These are phyloP conservation scores for Aphaenogaster floridana DNA, from an alignment of 1,140 invertebrate species.

Conservation along the genomic window DNA sequence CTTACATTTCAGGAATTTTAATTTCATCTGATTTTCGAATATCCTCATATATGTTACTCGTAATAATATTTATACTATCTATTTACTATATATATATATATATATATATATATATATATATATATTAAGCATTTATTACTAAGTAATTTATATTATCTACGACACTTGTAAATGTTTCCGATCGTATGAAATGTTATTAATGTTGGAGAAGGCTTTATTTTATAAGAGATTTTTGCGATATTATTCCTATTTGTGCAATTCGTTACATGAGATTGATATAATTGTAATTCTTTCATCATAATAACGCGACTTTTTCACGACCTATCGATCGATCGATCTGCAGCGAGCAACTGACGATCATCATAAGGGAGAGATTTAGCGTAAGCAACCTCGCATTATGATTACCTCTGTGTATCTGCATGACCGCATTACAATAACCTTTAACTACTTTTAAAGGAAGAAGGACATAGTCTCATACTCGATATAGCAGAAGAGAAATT, in stretches of 20 bases:
- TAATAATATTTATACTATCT: slow-evolving; percentile 28
- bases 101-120: too few species aligned
- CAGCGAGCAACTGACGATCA: slow-evolving; percentile 49
- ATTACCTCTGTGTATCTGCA: slow-evolving; percentile 76
- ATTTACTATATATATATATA: neutral
- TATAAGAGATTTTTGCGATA: slow-evolving; percentile 18
- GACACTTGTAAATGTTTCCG: slow-evolving; percentile 6
- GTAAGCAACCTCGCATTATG: slow-evolving; percentile 74
- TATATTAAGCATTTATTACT: slow-evolving; percentile 25
- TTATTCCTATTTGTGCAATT: slow-evolving; percentile 15
- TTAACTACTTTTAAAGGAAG: slow-evolving; percentile 44
- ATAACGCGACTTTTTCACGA: slow-evolving; percentile 49
- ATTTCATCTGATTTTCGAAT: slow-evolving; percentile 2
- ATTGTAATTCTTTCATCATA: slow-evolving; percentile 29
- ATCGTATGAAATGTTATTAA: slow-evolving; percentile 26
- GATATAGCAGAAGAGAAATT: slow-evolving; percentile 43
- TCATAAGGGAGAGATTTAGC: slow-evolving; percentile 36
- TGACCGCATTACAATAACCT: slow-evolving; percentile 55
- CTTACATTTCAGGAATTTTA: neutral
- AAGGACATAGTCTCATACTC: slow-evolving; percentile 8
- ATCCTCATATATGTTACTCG: neutral
- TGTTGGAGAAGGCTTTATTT: slow-evolving; percentile 31
- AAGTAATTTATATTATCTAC: slow-evolving; percentile 29
- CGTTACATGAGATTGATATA: slow-evolving; percentile 22
- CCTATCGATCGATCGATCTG: slow-evolving; percentile 42